Evolutionary conservation across 2,888 invertebrate species (phyloP), one percentile per base, ranked within the genome.

Genomic region (Tromatobia lineatoria): DNA sequence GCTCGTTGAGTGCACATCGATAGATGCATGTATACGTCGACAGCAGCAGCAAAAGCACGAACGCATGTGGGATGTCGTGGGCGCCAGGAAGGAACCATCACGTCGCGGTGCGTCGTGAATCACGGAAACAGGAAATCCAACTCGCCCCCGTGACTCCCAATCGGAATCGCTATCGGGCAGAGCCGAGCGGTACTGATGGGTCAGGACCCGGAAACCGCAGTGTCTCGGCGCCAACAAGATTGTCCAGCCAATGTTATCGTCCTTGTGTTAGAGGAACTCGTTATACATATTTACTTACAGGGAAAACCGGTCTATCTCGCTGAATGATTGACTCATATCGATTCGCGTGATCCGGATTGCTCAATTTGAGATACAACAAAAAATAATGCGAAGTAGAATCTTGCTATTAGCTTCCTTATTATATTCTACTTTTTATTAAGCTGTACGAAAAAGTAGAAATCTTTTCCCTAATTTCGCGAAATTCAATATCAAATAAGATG

Each of bases 61-160:
- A 74, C 66, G 78, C 82, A 83, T 86, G 87, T 83, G 86, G 86
- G 85, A 86, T 74, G 74, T 85, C 80, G 87, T 87, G 87, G 89
- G 90, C 90, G 90, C 89, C 89, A 89, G 91, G 89, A 91, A 90
- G 86, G 87, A 87, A 75, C 86, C 87, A 89, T 91, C 90, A 88
- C 88, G 88, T 85, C 84, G 80, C 45, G 54, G 57, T 59, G 82
- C 85, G 38, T 64, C 89, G 87, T 91, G 88, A 90, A 91, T 91
- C 90, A 90, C 89, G 88, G 88, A 90, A 91, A 90, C 91, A 91
- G 92, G 92, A 92, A 92, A 89, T 85, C 84, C 59, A 59, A 75
- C 76, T 88, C 88, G 87, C 85, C 88, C 89, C 81, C 90, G 90
- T 90, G 91, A 91, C 90, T 90, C 66, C 84, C 88, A 92, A 91